Base-by-base conservation (phyloP, 1,140 invertebrate genomes). In the Nautilus pompilius region DNA sequence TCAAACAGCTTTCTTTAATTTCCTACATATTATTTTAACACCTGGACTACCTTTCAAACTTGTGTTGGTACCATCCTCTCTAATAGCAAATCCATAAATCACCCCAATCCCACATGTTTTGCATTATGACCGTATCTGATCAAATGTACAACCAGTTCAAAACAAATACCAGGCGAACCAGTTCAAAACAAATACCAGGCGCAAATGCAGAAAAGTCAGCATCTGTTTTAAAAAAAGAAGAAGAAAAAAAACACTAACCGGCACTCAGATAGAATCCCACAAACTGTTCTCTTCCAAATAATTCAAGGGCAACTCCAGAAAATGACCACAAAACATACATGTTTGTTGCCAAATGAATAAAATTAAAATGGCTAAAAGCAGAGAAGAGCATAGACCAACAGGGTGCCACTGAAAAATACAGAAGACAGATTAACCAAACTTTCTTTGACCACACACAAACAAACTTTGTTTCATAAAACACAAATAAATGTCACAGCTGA, bases 291-390 rank as follows among this genome's bases (percentile, higher is more conserved):
- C 89, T 90, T 22, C 95, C 95, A 69, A 97, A 84, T 51, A 88
- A 83, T n/a, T 87, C 74, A n/a, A 91, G 86, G 54, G 89, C 49
- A 73, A 84, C 74, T 36, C 72, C 73, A 32, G 84, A 82, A 73
- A 90, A 98, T 73, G 90, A 95, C 76, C 95, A 90, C 24, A 98
- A 82, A 24, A 96, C 95, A 85, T 93, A 96, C 96, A 99, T 98
- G 83, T 99, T 99, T 36, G 90, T 88, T 73, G 87, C 87, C 54
- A 98, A 85, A 84, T 99, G 96, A 49, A 95, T 83, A 33, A 88
- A 76, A 10, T 90, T 93, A 74, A 91, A 90, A 80, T 99, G 96
- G 75, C 95, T 98, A 81, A 99, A 98, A 54, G 90, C 91, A 10
- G 92, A 95, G 1, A 98, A 82, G 20, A 98, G 73, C 93, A 97